These are phyloP conservation scores for Columbina picui DNA, from an alignment of 2,113 vertebrate genomes.

Conservation along the genomic window DNA sequence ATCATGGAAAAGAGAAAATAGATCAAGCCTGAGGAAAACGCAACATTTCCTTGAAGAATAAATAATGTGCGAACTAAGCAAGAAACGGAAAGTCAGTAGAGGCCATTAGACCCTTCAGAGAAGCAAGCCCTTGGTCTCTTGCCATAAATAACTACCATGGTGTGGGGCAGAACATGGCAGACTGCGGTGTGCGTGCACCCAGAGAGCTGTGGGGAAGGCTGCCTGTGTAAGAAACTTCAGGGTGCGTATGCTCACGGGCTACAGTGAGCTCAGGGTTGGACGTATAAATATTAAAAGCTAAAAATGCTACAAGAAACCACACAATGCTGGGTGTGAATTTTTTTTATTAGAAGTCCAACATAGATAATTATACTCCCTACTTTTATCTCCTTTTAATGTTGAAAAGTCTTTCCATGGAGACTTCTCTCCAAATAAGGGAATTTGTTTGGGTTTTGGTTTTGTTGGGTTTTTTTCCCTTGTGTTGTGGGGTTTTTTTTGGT, in stretches of 20 bases:
- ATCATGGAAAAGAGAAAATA: neutral
- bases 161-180: neutral
- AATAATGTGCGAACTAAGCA: neutral
- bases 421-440: neutral
- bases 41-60: neutral
- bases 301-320: neutral
- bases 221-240: rapidly evolving
- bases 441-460: neutral
- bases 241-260: neutral
- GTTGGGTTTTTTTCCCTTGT: no score
- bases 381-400: neutral
- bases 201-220: neutral
- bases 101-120: neutral
- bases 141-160: rapidly evolving
- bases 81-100: neutral
- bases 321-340: neutral
- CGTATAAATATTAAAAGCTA: neutral
- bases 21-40: neutral
- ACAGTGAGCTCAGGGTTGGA: neutral
- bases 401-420: neutral
- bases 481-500: no score
- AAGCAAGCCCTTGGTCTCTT: neutral
- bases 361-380: neutral
- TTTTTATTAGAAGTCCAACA: neutral
- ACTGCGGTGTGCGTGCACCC: neutral